Conservation (phyloP, 2,113 vertebrate species). For the Pollimyrus isidori region DNA sequence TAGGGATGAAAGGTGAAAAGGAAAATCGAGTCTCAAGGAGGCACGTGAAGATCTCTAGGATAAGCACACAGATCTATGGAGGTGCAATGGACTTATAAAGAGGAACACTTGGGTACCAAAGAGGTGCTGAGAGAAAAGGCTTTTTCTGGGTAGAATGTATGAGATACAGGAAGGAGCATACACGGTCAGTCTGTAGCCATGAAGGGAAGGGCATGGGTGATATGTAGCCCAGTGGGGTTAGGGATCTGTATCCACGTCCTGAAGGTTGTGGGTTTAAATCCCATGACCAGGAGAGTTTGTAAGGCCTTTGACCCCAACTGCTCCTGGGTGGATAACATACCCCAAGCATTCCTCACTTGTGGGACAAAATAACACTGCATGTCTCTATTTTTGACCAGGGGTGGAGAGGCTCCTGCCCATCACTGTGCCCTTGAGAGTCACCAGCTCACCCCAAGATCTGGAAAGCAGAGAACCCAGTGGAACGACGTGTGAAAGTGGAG, state of each 20-base stretch:
- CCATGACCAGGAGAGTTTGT: not conserved
- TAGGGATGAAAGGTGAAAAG: not conserved
- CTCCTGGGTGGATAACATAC: not conserved
- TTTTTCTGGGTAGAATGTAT: not conserved
- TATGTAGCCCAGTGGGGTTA: not conserved
- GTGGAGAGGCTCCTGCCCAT: not conserved
- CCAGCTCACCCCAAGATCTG: not conserved
- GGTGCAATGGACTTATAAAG: not conserved
- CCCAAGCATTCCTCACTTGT: not conserved
- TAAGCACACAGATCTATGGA: not conserved
- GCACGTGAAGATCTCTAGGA: not conserved
- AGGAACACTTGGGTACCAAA: not conserved
- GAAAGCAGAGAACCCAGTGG: not conserved
- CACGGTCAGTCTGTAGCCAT: not conserved
- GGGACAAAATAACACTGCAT: not conserved
- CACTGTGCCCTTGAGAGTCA: not conserved
- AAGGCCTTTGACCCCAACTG: not conserved
- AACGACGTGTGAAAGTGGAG: not conserved
- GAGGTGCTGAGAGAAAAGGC: not conserved
- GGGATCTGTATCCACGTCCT: not conserved
- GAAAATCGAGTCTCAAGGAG: not conserved
- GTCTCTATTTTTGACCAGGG: not conserved
- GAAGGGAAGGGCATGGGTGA: not conserved
- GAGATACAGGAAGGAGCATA: not conserved
- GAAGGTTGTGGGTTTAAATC: not conserved